A percentile compares a stretch with the other conserved stretches of the same genome.
These are phyloP conservation scores for Micoletzkya japonica DNA, from an alignment of 2,888 invertebrate genomes.

Conservation along the genomic window DNA sequence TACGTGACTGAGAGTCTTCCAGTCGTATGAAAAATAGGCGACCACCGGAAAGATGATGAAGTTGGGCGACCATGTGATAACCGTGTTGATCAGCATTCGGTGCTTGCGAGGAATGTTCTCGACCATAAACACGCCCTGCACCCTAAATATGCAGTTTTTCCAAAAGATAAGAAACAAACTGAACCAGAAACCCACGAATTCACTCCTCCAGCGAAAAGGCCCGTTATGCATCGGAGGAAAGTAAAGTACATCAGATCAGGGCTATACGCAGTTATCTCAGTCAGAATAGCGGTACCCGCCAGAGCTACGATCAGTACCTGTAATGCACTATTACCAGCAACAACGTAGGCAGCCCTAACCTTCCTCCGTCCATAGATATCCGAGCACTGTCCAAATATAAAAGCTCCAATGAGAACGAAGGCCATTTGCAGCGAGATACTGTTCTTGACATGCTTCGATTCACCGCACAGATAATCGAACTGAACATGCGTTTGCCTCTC, in stretches of 20 bases:
- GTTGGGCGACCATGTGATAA: slow-evolving; percentile 57
- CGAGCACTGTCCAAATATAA: slow-evolving; percentile 55
- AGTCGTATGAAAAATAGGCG: slow-evolving; percentile 34
- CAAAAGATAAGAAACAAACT: background rate
- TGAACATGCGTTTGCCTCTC: slow-evolving; percentile 29
- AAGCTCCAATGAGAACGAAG: slow-evolving; percentile 52
- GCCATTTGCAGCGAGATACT: slow-evolving; percentile 56
- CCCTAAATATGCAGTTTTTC: slow-evolving; percentile 33
- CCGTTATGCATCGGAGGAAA: slow-evolving; percentile 29
- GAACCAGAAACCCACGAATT: no score
- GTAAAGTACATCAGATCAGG: slow-evolving; percentile 29
- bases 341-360: slow-evolving; percentile 17
- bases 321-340: background rate
- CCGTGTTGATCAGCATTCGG: slow-evolving; percentile 50
- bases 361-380: slow-evolving; percentile 51
- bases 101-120: slow-evolving; percentile 58
- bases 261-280: slow-evolving; percentile 19
- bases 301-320: slow-evolving; percentile 30
- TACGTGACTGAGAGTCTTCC: slow-evolving; percentile 12
- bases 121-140: slow-evolving; percentile 50
- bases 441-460: slow-evolving; percentile 41
- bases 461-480: slow-evolving; percentile 44
- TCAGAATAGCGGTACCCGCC: slow-evolving; percentile 25
- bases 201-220: slow-evolving; percentile 35
- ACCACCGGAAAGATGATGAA: slow-evolving; percentile 51